A percentile compares a stretch with the other conserved stretches of the same genome.
Evolutionary conservation across 2,888 invertebrate genomes (phyloP).

Genomic region (Agelastica alni): DNA sequence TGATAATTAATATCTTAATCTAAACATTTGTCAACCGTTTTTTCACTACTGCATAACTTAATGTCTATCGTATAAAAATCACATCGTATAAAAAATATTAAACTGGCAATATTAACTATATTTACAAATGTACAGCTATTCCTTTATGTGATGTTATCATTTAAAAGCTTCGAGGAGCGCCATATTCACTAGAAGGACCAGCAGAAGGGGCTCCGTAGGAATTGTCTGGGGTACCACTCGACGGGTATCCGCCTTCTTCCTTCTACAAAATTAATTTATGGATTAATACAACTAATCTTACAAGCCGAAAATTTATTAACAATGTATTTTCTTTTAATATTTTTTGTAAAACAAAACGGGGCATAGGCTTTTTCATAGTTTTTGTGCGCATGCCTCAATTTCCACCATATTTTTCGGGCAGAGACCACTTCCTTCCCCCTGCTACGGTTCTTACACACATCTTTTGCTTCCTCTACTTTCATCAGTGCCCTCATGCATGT

Average conservation of each 20-base stretch:
- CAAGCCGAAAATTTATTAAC: neutral
- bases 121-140: slow-evolving; percentile 32
- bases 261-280: slow-evolving; percentile 43
- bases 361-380: no score
- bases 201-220: slow-evolving; percentile 60
- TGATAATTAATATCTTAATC: no score
- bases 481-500: no score
- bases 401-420: no score
- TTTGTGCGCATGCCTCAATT: no score
- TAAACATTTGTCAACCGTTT: slow-evolving; percentile 35
- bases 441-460: no score
- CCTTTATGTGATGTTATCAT: neutral
- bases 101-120: slow-evolving; percentile 35
- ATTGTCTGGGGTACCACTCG: slow-evolving; percentile 54
- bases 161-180: slow-evolving; percentile 57
- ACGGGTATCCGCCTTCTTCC: slow-evolving; percentile 55
- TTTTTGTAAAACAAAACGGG: no score
- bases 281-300: slow-evolving; percentile 3
- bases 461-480: no score
- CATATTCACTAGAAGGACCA: slow-evolving; percentile 63
- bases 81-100: slow-evolving; percentile 26
- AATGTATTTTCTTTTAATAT: no score
- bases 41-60: slow-evolving; percentile 15
- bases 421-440: no score
- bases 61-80: slow-evolving; percentile 25